Evolutionary conservation across 2,888 invertebrate genomes (phyloP), one percentile per base, ranked within the genome.

Genomic region (Linhomoeus sp.): DNA sequence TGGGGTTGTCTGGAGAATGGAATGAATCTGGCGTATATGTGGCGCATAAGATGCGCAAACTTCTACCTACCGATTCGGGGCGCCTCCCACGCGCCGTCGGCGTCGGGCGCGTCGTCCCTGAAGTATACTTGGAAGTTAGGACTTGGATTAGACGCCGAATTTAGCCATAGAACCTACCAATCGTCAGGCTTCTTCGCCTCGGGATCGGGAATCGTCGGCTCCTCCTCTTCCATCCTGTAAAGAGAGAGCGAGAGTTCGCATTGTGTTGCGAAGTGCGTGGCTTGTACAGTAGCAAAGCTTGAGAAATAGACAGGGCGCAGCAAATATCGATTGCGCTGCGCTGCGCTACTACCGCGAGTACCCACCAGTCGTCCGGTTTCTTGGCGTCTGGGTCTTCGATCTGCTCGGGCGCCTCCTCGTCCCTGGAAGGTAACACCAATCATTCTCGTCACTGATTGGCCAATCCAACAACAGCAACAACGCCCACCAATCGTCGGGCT

Each of bases 51-150:
- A n/a, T 33, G 12, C 40, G n/a, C 40, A 39, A 39, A 29, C 25
- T 17, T 42, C 22, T 24, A 56, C 64, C 58, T 53, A 67, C 23
- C 64, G 29, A 92, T 76, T 47, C 84, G 72, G 0, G 92, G 86
- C 3, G 94, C 79, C 67, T 94, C 94, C 94, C 94, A 99, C 63
- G 82, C 81, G 1, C 97, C 97, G 69, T 97, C 97, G 80, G 94
- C 94, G 54, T 92, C 90, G 20, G 80, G n/a, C n/a, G n/a, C n/a
- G n/a, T n/a, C 77, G 67, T 97, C 94, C 90, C 73, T 72, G 53
- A 45, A 46, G 24, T 49, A 44, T 26, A 22, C n/a, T 14, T 22
- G n/a, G 3, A 20, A 38, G n/a, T n/a, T n/a, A n/a, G n/a, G n/a
- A n/a, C n/a, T n/a, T n/a, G n/a, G n/a, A n/a, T n/a, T n/a, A n/a